Base-by-base conservation (phyloP, 2,888 invertebrate species). In the Serrognathus titanus region DNA sequence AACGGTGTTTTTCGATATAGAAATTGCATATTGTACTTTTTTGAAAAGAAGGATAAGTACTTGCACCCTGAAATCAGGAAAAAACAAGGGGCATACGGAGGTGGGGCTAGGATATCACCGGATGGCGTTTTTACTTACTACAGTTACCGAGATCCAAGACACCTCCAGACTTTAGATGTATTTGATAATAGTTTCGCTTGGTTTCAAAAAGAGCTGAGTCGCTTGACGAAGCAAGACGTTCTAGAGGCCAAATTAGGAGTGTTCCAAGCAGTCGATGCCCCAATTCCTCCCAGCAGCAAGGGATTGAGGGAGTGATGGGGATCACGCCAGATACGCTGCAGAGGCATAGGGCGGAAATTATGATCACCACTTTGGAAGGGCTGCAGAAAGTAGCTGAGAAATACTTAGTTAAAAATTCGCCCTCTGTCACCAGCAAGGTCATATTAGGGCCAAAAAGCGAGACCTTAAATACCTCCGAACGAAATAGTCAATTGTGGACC, bases 1-100 rank as follows among this genome's bases (percentile, higher is more conserved):
- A n/a, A n/a, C n/a, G n/a, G n/a, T n/a, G n/a, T n/a, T n/a, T n/a
- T n/a, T n/a, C n/a, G n/a, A n/a, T n/a, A n/a, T n/a, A n/a, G n/a
- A n/a, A n/a, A n/a, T n/a, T n/a, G n/a, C n/a, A n/a, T n/a, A n/a
- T n/a, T n/a, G n/a, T n/a, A n/a, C n/a, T n/a, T n/a, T n/a, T n/a
- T n/a, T n/a, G n/a, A n/a, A n/a, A n/a, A n/a, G n/a, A n/a, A n/a
- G n/a, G n/a, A n/a, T n/a, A 90, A 92, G 72, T 96, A 91, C 73
- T 79, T 97, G 2, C 88, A 94, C 72, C 88, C 92, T 0, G 87
- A 93, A 61, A 81, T 92, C 0, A 82, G 97, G 56, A 97, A 97
- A 75, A 92, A 92, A 70, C 94, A 94, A 59, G 95, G 96, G 0
- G 97, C 97, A 0, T 97, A 97, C 74, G 97, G 96, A 0, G 90